Evolutionary conservation across 2,113 vertebrate species (phyloP).

Genomic region (Vidua macroura): DNA sequence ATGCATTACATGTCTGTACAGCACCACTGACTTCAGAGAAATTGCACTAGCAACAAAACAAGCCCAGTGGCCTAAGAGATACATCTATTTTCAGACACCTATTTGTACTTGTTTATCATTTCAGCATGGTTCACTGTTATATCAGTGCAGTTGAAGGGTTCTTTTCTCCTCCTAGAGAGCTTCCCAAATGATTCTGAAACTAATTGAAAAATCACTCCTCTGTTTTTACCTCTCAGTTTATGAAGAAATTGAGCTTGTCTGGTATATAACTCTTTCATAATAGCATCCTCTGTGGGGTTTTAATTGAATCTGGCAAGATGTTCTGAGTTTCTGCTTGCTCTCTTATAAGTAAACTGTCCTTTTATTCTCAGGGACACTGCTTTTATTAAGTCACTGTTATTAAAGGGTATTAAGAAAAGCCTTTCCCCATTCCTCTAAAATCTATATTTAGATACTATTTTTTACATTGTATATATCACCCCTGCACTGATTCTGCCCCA

Average conservation of each 20-base stretch:
- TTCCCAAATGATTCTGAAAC: background rate
- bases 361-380: background rate
- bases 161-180: background rate
- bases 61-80: background rate
- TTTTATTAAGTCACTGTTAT: background rate
- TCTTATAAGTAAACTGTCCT: background rate
- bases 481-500: background rate
- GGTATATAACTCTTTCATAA: background rate
- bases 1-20: constrained; percentile 1
- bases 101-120: constrained; percentile 14
- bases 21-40: background rate
- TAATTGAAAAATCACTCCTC: constrained; percentile 26
- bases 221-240: constrained; percentile 7
- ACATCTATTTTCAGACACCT: constrained; percentile 26
- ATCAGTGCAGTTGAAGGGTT: background rate
- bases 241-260: background rate
- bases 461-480: background rate
- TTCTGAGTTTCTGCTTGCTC: background rate
- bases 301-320: background rate
- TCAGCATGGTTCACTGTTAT: background rate
- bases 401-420: background rate
- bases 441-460: background rate
- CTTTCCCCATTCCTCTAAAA: background rate
- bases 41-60: background rate
- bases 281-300: background rate